A percentile compares a stretch with the other conserved stretches of the same genome.
Conservation (phyloP, 2,888 invertebrate species). For the Scelioninae gen. 1 region DNA sequence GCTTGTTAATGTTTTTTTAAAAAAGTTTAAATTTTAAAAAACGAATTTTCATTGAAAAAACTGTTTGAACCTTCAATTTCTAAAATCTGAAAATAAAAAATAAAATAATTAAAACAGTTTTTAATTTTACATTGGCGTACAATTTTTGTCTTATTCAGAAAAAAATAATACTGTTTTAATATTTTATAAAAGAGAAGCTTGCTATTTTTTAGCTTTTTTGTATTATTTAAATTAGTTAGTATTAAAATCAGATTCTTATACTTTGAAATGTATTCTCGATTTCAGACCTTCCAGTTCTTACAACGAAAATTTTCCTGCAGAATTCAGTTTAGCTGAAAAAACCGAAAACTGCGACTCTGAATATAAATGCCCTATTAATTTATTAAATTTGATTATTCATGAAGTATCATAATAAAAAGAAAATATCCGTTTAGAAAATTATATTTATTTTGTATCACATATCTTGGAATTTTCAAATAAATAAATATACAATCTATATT, state of each 20-base stretch:
- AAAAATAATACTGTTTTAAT: too few relatives aligned
- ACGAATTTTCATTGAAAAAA: too few relatives aligned
- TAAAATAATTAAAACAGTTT: too few relatives aligned
- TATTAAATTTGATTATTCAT: slow-evolving; percentile 85
- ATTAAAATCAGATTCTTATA: too few relatives aligned
- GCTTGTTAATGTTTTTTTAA: too few relatives aligned
- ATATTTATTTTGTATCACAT: slow-evolving; percentile 45
- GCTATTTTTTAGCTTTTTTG: too few relatives aligned
- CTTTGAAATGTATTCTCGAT: slow-evolving; percentile 57
- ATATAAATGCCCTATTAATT: slow-evolving; percentile 85
- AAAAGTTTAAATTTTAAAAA: too few relatives aligned
- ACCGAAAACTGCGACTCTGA: slow-evolving; percentile 85
- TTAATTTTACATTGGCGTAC: background rate
- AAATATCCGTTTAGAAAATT: slow-evolving; percentile 23
- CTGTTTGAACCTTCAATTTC: too few relatives aligned
- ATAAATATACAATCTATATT: slow-evolving; percentile 20
- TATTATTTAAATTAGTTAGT: too few relatives aligned
- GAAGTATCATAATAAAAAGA: background rate
- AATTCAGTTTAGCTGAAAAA: slow-evolving; percentile 86
- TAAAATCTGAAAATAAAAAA: too few relatives aligned
- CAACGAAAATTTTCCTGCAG: slow-evolving; percentile 85
- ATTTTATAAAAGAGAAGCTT: too few relatives aligned
- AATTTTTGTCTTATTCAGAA: too few relatives aligned
- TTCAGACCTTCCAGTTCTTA: slow-evolving; percentile 87
- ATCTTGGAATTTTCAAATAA: slow-evolving; percentile 51